These are phyloP conservation scores for Hymenochirus boettgeri DNA, from an alignment of 2,113 vertebrate species.

Conservation along the genomic window DNA sequence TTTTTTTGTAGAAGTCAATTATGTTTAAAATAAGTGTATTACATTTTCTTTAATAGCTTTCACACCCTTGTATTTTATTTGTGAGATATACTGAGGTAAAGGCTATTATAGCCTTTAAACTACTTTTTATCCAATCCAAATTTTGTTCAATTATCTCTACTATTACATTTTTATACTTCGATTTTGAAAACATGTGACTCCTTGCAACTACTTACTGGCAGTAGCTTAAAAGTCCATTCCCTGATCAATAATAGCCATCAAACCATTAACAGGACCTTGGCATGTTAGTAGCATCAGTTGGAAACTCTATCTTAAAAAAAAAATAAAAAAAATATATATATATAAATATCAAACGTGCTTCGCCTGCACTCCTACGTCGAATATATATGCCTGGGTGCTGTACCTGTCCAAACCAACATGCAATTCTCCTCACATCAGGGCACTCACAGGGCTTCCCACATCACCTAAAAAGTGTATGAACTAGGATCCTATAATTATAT, in stretches of 20 bases:
- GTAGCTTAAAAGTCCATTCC: not conserved
- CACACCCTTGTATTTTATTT: too few species aligned
- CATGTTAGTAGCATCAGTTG: not conserved
- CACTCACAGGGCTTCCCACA: too few species aligned
- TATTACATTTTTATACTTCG: not conserved
- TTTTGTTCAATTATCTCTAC: not conserved
- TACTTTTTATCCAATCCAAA: not conserved
- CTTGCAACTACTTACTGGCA: not conserved
- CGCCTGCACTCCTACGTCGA: too few species aligned
- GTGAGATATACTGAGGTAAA: not conserved
- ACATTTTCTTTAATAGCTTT: not conserved
- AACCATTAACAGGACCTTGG: not conserved
- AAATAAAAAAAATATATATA: not conserved
- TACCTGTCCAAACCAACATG: too few species aligned
- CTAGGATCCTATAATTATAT: too few species aligned
- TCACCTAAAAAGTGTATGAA: too few species aligned
- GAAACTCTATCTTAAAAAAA: too few species aligned
- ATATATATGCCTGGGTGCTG: too few species aligned
- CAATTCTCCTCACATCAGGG: too few species aligned
- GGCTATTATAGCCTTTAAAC: not conserved
- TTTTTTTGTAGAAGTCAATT: not conserved
- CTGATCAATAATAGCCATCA: conserved; percentile 8
- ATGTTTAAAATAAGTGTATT: not conserved
- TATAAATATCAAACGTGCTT: too few species aligned
- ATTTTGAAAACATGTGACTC: not conserved